A percentile compares a stretch with the other conserved stretches of the same genome.
These are phyloP conservation scores for Ellobius talpinus DNA, from an alignment of 2,113 vertebrate species.

Conservation along the genomic window DNA sequence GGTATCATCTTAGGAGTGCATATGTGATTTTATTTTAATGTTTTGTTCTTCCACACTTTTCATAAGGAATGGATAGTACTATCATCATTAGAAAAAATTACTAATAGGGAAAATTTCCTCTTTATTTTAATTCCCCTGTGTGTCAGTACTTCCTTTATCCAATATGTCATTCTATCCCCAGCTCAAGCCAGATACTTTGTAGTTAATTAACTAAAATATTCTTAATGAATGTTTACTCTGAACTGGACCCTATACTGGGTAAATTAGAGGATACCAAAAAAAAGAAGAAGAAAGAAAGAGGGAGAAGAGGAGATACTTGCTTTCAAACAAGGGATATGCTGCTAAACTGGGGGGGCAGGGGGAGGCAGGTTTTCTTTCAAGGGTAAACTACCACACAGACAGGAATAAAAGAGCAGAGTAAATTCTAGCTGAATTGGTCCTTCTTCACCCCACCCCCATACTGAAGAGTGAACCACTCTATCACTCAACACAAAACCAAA, in stretches of 20 bases:
- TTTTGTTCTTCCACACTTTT: slow-evolving; percentile 6
- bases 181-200: slow-evolving; percentile 54
- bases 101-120: slow-evolving; percentile 3
- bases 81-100: slow-evolving; percentile 20
- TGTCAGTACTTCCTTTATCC: not conserved
- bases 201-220: slow-evolving; percentile 63
- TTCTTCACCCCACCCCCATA: not conserved
- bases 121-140: slow-evolving; percentile 18
- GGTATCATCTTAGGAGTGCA: not conserved
- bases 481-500: not conserved
- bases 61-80: not conserved
- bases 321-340: slow-evolving; percentile 62
- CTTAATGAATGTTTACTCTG: slow-evolving; percentile 64
- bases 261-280: slow-evolving; percentile 58
- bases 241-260: slow-evolving; percentile 35
- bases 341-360: not conserved
- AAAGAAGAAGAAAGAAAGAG: not conserved
- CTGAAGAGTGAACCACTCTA: not conserved
- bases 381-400: not conserved
- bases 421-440: not conserved
- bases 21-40: not conserved
- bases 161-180: slow-evolving; percentile 48
- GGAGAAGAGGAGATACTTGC: slow-evolving; percentile 14
- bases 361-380: not conserved
- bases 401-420: not conserved